phyloP scores from a whole-genome alignment of 1,140 invertebrate genomes.

The Sesamia nonagrioides region DNA sequence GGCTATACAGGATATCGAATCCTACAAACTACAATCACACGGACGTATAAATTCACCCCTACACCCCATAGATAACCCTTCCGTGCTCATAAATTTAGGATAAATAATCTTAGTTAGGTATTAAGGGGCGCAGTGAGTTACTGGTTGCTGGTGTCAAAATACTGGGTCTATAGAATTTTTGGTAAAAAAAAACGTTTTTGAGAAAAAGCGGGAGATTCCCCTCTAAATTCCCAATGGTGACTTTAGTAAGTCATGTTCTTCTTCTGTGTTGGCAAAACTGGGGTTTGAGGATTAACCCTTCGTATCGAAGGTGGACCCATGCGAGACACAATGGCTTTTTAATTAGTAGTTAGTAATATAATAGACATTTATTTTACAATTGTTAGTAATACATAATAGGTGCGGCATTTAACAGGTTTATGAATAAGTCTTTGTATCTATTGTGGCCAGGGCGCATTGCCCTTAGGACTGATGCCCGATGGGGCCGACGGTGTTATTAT shows the following conservation, averaged over 20 bases:
- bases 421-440: no score
- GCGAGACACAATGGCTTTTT: no score
- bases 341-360: no score
- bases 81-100: constrained; percentile 66
- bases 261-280: not conserved
- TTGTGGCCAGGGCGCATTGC: no score
- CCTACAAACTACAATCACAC: constrained; percentile 60
- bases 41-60: constrained; percentile 72
- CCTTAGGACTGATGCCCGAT: no score
- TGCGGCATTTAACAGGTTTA: no score
- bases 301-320: no score
- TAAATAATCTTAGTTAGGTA: constrained; percentile 77
- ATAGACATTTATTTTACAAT: no score
- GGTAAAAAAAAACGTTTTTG: not conserved
- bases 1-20: constrained; percentile 67
- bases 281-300: no score
- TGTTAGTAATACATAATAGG: no score
- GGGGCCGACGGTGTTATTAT: no score
- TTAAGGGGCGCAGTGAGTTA: constrained; percentile 61
- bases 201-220: not conserved
- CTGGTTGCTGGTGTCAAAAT: constrained; percentile 45
- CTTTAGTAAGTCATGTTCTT: not conserved
- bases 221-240: not conserved
- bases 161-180: constrained; percentile 32
- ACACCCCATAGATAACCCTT: constrained; percentile 72